These are phyloP conservation scores for Rhopalosiphum maidis DNA, from an alignment of 1,140 invertebrate genomes.

Conservation along the genomic window DNA sequence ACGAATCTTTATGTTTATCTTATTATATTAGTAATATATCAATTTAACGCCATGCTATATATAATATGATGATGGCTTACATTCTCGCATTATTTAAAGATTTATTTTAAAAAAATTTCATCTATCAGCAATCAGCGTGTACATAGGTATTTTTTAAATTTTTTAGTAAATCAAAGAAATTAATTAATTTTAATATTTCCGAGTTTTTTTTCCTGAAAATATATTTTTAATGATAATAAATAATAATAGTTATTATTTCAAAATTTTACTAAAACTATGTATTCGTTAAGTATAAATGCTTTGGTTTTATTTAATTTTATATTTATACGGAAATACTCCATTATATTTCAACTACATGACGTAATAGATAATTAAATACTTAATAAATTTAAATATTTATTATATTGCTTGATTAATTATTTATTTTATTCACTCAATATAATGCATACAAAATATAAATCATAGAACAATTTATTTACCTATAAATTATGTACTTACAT, in stretches of 20 bases:
- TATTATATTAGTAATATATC: not conserved
- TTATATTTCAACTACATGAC: not conserved
- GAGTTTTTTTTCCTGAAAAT: not conserved
- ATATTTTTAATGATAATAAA: not conserved
- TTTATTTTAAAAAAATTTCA: not conserved
- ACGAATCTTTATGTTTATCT: not conserved
- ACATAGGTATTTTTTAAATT: not conserved
- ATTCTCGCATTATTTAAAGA: not conserved
- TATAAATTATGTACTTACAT: not conserved
- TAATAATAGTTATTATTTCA: not conserved
- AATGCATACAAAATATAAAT: not conserved
- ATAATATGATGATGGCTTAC: not conserved
- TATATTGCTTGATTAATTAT: not conserved
- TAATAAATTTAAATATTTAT: not conserved
- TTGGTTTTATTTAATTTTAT: not conserved
- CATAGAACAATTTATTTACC: not conserved
- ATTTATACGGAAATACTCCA: not conserved
- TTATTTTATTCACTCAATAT: not conserved
- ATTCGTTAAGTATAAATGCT: not conserved
- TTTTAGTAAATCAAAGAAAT: not conserved
- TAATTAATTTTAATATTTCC: not conserved
- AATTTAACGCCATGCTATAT: not conserved
- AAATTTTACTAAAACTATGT: not conserved
- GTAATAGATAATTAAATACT: not conserved
- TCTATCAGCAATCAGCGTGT: not conserved